Conservation (phyloP, 2,888 invertebrate species). For the Meghimatium bilineatum region DNA sequence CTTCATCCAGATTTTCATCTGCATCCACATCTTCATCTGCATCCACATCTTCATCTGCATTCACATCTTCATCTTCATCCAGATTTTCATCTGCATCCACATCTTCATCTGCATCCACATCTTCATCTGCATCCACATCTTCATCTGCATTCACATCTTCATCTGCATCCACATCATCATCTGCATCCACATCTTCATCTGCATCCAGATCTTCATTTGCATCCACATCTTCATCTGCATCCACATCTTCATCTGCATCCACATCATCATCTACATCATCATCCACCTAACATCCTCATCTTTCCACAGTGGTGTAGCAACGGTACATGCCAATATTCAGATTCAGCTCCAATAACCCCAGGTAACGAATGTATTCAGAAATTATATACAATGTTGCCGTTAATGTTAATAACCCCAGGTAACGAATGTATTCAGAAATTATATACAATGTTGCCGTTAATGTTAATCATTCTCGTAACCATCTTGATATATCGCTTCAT, state of each 20-base stretch:
- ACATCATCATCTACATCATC: neutral
- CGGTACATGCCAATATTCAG: constrained; percentile 48
- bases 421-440: neutral
- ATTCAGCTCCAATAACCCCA: constrained; percentile 41
- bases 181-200: neutral
- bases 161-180: neutral
- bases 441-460: neutral
- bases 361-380: constrained; percentile 1
- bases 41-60: no score
- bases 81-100: no score
- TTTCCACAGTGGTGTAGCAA: constrained; percentile 54
- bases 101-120: no score
- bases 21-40: no score
- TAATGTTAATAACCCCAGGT: constrained; percentile 34
- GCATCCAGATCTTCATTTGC: neutral
- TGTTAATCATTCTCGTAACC: neutral
- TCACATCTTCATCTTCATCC: no score
- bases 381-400: no score
- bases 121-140: neutral
- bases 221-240: neutral
- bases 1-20: no score
- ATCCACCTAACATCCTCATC: neutral
- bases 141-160: neutral
- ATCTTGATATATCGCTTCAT: neutral
- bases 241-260: neutral